Evolutionary conservation across 2,888 invertebrate species (phyloP), one percentile per base, ranked within the genome.

Genomic region (Euzetes globulus): DNA sequence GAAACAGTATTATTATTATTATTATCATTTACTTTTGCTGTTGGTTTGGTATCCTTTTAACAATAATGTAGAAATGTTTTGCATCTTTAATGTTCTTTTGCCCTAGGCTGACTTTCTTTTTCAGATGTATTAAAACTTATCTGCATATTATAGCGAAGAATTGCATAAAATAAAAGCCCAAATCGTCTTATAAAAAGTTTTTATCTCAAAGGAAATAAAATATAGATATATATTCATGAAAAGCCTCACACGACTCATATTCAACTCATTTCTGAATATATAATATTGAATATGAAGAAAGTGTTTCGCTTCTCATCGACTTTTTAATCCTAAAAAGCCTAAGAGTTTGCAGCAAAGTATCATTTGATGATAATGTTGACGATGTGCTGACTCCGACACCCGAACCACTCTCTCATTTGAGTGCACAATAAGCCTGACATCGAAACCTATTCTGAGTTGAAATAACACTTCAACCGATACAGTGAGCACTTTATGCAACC

Each of bases 131-230:
- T 70, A 70, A 70, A 19, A 70, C 70, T 70, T 70, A 70, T 70
- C 70, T 70, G 70, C 70, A 65, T 65, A 65, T 65, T 65, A 65
- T 41, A 37, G 63, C 19, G 3, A 37, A 65, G 37, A 65, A 65
- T 65, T 65, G 37, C 37, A 70, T 70, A 41, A 47, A 70, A 70
- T 47, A 47, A 70, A 70, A 70, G 70, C 47, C 47, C 47, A 70
- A 70, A 70, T 70, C 70, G 70, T 70, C 70, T 70, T 70, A 70
- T 70, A 70, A 70, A 70, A 70, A 70, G 45, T 70, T 70, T 70
- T 70, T 70, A 41, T 70, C 70, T 70, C 70, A 70, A 45, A 70
- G 70, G 70, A 70, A 70, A 70, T 70, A 70, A 45, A 70, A 70
- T 47, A 70, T 47, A 47, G 33, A 33, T n/a, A 70, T 70, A 70